These are phyloP conservation scores for Chondrosia reniformis DNA, from an alignment of 37 sponge, comb jelly and placozoan genomes.

Conservation along the genomic window DNA sequence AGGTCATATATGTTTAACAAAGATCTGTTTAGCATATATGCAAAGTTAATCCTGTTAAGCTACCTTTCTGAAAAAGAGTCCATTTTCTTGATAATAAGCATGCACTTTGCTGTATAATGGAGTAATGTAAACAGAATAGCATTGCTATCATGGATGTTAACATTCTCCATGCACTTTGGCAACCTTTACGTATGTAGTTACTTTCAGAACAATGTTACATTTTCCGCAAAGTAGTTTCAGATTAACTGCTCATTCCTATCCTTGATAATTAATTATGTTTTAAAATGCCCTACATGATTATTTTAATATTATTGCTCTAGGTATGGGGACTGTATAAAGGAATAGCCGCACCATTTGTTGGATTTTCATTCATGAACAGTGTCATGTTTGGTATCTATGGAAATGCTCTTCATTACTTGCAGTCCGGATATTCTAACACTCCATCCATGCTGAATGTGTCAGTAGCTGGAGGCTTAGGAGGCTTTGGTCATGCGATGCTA, in stretches of 20 bases:
- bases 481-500: conserved; percentile 46
- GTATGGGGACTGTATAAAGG: conserved; percentile 83
- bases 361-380: conserved; percentile 76
- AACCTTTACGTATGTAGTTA: neutral
- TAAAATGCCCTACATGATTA: neutral
- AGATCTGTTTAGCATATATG: too few species aligned
- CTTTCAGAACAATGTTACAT: neutral
- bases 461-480: conserved; percentile 70
- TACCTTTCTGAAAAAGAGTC: too few species aligned
- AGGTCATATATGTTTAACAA: too few species aligned
- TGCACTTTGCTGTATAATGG: too few species aligned
- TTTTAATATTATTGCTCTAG: conserved; percentile 30
- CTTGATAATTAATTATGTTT: neutral
- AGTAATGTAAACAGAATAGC: too few species aligned
- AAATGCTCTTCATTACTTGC: conserved; percentile 38
- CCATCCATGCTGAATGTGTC: conserved; percentile 24
- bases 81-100: too few species aligned
- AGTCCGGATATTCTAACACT: conserved; percentile 8
- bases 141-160: too few species aligned
- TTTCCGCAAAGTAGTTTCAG: neutral
- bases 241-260: neutral
- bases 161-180: too few species aligned
- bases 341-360: conserved; percentile 76
- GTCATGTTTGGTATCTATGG: conserved; percentile 80
- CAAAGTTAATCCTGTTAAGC: too few species aligned